Conservation (phyloP, 2,797 vertebrate species). For the Fistularia commersonii region DNA sequence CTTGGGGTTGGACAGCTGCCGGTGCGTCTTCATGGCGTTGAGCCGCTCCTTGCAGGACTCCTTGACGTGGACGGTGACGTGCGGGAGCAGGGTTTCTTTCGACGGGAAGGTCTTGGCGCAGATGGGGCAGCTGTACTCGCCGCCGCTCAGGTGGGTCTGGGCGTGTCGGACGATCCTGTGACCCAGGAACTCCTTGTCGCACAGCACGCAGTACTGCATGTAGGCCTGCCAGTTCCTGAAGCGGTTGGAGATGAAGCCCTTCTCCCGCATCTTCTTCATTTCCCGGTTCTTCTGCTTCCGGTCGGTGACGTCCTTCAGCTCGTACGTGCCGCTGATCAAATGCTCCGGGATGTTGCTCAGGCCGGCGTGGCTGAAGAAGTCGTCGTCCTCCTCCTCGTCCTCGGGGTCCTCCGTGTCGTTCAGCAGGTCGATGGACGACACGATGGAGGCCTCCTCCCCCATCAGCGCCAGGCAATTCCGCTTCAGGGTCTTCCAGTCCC, state of each 20-base stretch:
- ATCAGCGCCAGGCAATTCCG: conserved; percentile 96
- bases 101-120: conserved; percentile 94
- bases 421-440: conserved; percentile 94
- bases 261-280: conserved; percentile 92
- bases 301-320: conserved; percentile 82
- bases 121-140: conserved; percentile 96
- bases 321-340: conserved; percentile 82
- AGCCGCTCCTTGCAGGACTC: conserved; percentile 98
- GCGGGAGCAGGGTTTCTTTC: conserved; percentile 93
- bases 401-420: conserved; percentile 96
- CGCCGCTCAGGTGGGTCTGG: conserved; percentile 97
- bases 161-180: conserved; percentile 98
- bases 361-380: conserved; percentile 83
- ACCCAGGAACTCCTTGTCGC: conserved; percentile 98
- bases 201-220: conserved; percentile 99
- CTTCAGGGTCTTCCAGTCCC: conserved; percentile 99
- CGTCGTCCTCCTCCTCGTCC: conserved; percentile 80
- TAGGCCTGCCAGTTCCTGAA: conserved; percentile 99
- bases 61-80: conserved; percentile 97
- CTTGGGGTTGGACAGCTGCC: conserved; percentile 78
- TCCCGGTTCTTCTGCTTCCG: conserved; percentile 93
- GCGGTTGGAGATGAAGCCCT: conserved; percentile 95
- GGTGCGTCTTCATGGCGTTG: conserved; percentile 93
- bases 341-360: conserved; percentile 85
- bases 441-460: conserved; percentile 96